phyloP scores from a whole-genome alignment of 1,140 invertebrate genomes.

The Riptortus pedestris region DNA sequence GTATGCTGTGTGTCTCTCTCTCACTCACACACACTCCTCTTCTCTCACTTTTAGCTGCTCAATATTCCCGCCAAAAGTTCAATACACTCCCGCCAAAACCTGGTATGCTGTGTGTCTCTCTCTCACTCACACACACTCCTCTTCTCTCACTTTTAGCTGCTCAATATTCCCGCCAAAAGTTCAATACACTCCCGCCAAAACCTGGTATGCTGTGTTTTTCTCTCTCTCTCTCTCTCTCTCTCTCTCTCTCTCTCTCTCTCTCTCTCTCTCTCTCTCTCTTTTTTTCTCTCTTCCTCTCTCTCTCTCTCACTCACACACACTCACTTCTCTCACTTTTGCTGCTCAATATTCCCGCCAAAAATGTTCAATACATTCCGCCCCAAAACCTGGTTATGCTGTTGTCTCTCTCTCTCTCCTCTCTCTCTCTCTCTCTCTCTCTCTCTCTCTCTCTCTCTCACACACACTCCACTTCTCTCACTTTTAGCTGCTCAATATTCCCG shows the following conservation, averaged over 20 bases:
- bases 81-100: not conserved
- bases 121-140: no score
- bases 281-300: not conserved
- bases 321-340: not conserved
- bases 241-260: not conserved
- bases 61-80: not conserved
- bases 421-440: conserved; percentile 16
- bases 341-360: not conserved
- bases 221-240: no score
- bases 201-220: no score
- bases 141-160: no score
- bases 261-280: not conserved
- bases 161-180: no score
- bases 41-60: no score
- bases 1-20: not conserved
- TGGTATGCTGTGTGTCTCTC: not conserved
- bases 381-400: not conserved
- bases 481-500: no score
- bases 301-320: not conserved
- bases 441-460: no score
- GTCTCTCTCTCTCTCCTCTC: conserved; percentile 13
- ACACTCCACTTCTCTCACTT: no score
- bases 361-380: not conserved
- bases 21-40: not conserved
- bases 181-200: no score